These are phyloP conservation scores for Panthera tigris DNA, from an alignment of 2,113 vertebrate species.

Conservation along the genomic window DNA sequence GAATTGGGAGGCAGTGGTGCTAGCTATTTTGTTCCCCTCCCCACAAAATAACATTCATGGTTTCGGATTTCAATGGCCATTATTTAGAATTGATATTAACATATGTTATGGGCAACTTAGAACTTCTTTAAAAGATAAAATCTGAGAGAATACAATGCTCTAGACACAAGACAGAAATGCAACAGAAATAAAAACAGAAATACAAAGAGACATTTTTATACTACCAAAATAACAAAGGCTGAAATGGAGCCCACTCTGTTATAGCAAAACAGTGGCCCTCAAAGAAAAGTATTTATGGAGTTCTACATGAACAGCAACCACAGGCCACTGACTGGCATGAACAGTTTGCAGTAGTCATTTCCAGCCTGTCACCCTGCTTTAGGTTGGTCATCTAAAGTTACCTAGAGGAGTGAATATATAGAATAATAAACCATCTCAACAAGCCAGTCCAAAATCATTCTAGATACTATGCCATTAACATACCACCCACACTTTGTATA, in stretches of 20 bases:
- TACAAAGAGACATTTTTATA: slow-evolving; percentile 77
- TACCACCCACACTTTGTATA: not conserved
- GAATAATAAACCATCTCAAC: slow-evolving; percentile 23
- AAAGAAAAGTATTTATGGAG: slow-evolving; percentile 72
- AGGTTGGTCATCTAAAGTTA: slow-evolving; percentile 2
- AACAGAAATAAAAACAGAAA: slow-evolving; percentile 68
- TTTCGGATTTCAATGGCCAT: slow-evolving; percentile 56
- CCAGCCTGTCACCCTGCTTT: slow-evolving; percentile 74
- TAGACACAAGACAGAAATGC: slow-evolving; percentile 68
- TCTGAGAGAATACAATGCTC: slow-evolving; percentile 27
- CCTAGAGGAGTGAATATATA: not conserved
- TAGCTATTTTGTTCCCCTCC: not conserved
- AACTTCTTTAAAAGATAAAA: slow-evolving; percentile 57
- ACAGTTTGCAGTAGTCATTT: slow-evolving; percentile 73
- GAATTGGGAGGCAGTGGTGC: slow-evolving; percentile 3
- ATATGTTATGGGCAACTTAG: slow-evolving; percentile 48
- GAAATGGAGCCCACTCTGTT: not conserved
- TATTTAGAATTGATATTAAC: slow-evolving; percentile 54
- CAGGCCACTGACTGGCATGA: slow-evolving; percentile 70
- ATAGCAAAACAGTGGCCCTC: slow-evolving; percentile 69
- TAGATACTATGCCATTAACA: slow-evolving; percentile 5
- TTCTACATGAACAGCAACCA: slow-evolving; percentile 70
- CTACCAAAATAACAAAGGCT: not conserved
- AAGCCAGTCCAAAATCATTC: slow-evolving; percentile 48
- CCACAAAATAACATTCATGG: slow-evolving; percentile 12